Evolutionary conservation across 2,113 vertebrate genomes (phyloP).

Genomic region (Ramphastos sulfuratus): DNA sequence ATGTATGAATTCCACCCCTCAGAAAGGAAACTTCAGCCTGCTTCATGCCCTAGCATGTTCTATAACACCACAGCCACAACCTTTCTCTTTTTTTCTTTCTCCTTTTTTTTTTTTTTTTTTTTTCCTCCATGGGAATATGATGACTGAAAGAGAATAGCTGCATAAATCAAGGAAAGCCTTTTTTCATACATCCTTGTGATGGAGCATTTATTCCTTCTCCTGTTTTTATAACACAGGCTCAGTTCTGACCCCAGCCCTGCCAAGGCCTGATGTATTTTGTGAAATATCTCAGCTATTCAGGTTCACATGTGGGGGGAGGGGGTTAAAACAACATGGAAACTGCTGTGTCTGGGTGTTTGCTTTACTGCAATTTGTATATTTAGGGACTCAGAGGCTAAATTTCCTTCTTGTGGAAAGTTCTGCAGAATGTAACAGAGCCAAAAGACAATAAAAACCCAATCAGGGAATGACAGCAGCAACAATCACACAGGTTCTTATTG

Average conservation of each 20-base stretch:
- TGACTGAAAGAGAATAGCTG: constrained; percentile 26
- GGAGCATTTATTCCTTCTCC: neutral
- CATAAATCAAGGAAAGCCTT: constrained; percentile 14
- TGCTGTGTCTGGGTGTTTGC: neutral
- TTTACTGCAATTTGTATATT: neutral
- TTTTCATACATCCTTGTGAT: neutral
- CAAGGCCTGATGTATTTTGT: constrained; percentile 5
- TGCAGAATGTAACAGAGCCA: neutral
- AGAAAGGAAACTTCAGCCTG: neutral
- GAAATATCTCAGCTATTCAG: constrained; percentile 16
- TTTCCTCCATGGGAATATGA: neutral
- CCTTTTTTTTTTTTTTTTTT: neutral
- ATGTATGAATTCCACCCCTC: neutral
- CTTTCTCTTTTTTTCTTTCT: neutral
- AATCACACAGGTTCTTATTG: neutral
- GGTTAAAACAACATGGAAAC: neutral
- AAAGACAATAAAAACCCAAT: constrained; percentile 2
- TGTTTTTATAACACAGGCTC: neutral
- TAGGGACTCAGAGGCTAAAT: neutral
- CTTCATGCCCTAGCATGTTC: neutral
- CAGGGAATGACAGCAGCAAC: neutral
- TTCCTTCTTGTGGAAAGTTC: neutral
- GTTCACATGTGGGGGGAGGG: neutral
- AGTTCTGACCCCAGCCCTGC: constrained; percentile 8
- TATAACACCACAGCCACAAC: neutral